Conservation (phyloP, 2,888 invertebrate genomes). For the Polydesmus complanatus region DNA sequence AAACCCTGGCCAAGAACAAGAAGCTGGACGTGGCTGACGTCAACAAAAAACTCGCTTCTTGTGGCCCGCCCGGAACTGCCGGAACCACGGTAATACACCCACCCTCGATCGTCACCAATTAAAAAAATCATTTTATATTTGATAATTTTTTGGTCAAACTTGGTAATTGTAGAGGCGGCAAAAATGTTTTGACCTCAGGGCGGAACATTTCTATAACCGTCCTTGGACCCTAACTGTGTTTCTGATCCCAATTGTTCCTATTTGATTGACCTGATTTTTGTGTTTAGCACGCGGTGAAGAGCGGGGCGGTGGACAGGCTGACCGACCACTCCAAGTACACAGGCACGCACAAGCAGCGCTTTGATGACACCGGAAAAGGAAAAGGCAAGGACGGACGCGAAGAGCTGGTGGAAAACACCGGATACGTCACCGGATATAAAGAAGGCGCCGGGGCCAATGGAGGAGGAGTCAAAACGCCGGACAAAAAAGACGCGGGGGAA, state of each 20-base stretch:
- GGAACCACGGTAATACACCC: conserved; percentile 24
- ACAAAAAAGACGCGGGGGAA: background rate
- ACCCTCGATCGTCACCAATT: too few relatives aligned
- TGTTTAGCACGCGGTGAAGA: conserved; percentile 24
- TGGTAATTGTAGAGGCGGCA: background rate
- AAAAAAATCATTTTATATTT: background rate
- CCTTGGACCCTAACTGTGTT: too few relatives aligned
- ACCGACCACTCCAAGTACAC: conserved; percentile 80
- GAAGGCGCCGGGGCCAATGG: too few relatives aligned
- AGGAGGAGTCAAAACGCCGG: too few relatives aligned
- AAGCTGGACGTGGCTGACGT: conserved; percentile 64
- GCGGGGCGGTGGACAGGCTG: conserved; percentile 52
- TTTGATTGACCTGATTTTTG: background rate
- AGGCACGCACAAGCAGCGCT: conserved; percentile 72
- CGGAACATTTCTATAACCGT: too few relatives aligned
- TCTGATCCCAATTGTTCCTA: background rate
- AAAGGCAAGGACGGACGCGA: conserved; percentile 73
- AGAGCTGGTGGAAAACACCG: conserved; percentile 54
- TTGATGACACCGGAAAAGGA: conserved; percentile 69
- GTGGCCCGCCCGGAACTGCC: conserved; percentile 56
- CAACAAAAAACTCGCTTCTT: conserved; percentile 60
- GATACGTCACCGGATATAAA: conserved; percentile 72
- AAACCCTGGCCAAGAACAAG: conserved; percentile 69
- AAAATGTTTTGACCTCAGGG: background rate
- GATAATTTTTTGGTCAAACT: background rate